Evolutionary conservation across 2,113 vertebrate species (phyloP), one percentile per base, ranked within the genome.

Genomic region (Varanus salvator): DNA sequence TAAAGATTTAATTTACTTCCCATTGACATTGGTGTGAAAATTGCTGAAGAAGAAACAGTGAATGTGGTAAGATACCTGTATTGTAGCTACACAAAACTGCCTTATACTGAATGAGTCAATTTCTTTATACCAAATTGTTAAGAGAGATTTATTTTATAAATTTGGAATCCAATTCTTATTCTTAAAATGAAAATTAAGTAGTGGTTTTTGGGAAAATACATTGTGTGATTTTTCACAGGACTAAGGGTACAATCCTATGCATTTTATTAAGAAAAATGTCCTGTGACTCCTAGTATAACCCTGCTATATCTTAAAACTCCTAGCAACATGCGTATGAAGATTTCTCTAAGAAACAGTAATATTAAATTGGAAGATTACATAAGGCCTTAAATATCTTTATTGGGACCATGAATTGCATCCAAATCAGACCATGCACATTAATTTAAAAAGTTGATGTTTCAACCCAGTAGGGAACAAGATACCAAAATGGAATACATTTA

Each of bases 1-100:
- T 69, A 8, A 57, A 50, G 69, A 87, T 82, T 27, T 93, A 44
- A 38, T 87, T 21, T 23, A 81, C 84, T 93, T 88, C 34, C 0
- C 29, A 0, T 71, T 31, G 85, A 87, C 54, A 90, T 85, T 54
- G 6, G 50, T 95, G 89, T 87, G 90, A 91, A 86, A 74, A n/a
- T 0, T 94, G 14, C 90, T 0, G 1, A 72, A 80, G 1, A 72
- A 80, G 85, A 88, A 57, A 84, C 25, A 76, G 6, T 89, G 78
- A 44, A 85, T 50, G 14, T 54, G 48, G 54, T 83, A 80, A 8
- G 93, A 54, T 54, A 80, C 88, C 84, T 91, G 31, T 87, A 60
- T 0, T 34, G 12, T 69, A 25, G 7, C 75, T 44, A 50, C 29
- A 76, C 34, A 66, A 76, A 84, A 19, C n/a, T 38, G 14, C 7